These are phyloP conservation scores for Penaeus indicus DNA, from an alignment of 1,140 invertebrate genomes.

Conservation along the genomic window DNA sequence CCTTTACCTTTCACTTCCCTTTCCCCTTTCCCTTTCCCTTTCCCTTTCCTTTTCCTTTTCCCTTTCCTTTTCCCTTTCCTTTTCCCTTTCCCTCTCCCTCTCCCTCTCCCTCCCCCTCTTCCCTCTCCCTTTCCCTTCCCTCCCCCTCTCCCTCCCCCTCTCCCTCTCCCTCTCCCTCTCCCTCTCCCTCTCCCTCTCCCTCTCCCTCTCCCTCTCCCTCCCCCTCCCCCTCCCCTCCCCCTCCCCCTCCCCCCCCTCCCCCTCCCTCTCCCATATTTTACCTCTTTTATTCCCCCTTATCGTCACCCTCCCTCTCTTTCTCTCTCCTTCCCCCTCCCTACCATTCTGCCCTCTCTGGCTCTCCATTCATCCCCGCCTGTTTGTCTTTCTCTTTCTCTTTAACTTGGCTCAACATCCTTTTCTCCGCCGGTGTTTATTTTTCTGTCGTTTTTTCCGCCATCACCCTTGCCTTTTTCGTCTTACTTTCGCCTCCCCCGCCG, in stretches of 20 bases:
- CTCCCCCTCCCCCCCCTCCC: too few species aligned
- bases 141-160: neutral
- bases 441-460: too few species aligned
- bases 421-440: too few species aligned
- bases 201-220: neutral
- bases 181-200: neutral
- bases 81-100: neutral
- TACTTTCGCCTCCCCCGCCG: too few species aligned
- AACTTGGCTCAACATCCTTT: too few species aligned
- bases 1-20: neutral
- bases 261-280: too few species aligned
- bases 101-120: too few species aligned
- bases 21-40: neutral
- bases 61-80: neutral
- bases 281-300: neutral
- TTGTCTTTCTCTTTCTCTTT: neutral
- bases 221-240: neutral
- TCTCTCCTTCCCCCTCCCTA: neutral
- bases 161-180: neutral
- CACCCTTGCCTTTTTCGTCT: too few species aligned
- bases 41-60: neutral
- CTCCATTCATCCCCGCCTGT: neutral
- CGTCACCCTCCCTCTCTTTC: neutral
- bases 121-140: neutral
- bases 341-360: neutral